Conservation (phyloP, 2,888 invertebrate species). For the Drosophila tanythrix region DNA sequence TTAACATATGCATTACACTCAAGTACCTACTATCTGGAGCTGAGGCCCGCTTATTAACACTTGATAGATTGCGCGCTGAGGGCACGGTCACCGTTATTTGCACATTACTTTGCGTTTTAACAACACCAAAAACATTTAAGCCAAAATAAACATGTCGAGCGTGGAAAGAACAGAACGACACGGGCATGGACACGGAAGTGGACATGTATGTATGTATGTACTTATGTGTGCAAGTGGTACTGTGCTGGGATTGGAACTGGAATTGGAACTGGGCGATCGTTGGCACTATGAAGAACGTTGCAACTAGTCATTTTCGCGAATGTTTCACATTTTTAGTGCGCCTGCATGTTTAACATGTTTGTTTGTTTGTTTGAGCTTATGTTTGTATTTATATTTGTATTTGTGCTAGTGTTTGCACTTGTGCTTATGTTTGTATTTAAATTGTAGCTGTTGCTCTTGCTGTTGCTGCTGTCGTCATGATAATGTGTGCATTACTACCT, state of each 20-base stretch:
- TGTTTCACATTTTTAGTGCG: slow-evolving; percentile 72
- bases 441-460: slow-evolving; percentile 31
- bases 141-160: slow-evolving; percentile 75
- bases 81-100: slow-evolving; percentile 73
- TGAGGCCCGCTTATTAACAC: slow-evolving; percentile 66
- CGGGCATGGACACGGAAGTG: slow-evolving; percentile 14
- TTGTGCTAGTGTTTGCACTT: slow-evolving; percentile 26
- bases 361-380: slow-evolving; percentile 11
- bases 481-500: slow-evolving; percentile 63
- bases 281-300: slow-evolving; percentile 54
- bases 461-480: slow-evolving; percentile 53
- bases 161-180: slow-evolving; percentile 55
- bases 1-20: neutral
- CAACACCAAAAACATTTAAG: slow-evolving; percentile 78
- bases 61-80: slow-evolving; percentile 74
- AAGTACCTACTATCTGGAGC: slow-evolving; percentile 25
- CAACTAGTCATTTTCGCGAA: slow-evolving; percentile 70
- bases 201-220: neutral
- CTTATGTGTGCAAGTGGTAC: neutral
- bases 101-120: slow-evolving; percentile 75
- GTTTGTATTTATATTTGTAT: slow-evolving; percentile 12
- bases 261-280: slow-evolving; percentile 31
- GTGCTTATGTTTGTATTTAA: slow-evolving; percentile 28
- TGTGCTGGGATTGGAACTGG: slow-evolving; percentile 25
- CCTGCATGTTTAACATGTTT: slow-evolving; percentile 45